These are phyloP conservation scores for Drosophila kurseongensis DNA, from an alignment of 1,140 invertebrate species.

Conservation along the genomic window DNA sequence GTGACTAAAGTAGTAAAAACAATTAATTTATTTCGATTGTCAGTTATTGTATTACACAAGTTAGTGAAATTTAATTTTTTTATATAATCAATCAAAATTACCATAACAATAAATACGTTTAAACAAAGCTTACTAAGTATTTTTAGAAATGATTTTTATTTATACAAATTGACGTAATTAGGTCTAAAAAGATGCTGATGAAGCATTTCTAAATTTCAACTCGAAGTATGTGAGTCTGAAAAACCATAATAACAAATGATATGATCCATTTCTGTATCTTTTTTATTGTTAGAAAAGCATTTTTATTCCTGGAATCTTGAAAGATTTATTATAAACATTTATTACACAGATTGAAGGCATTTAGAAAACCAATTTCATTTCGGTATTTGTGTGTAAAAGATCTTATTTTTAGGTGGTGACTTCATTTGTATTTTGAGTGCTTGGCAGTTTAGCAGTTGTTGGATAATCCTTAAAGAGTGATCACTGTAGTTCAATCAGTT, in stretches of 20 bases:
- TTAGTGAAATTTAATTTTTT: too few species aligned
- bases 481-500: slow-evolving; percentile 12
- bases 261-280: neutral
- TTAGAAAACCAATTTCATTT: neutral
- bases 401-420: neutral
- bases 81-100: too few species aligned
- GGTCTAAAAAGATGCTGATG: too few species aligned
- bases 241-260: neutral
- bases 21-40: too few species aligned
- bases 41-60: too few species aligned
- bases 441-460: neutral
- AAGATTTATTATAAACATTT: slow-evolving; percentile 2
- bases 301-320: neutral
- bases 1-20: too few species aligned
- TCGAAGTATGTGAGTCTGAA: neutral
- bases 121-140: too few species aligned
- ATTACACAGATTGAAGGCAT: neutral
- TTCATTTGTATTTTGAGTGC: neutral
- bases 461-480: neutral
- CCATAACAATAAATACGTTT: too few species aligned
- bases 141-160: too few species aligned
- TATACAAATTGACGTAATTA: too few species aligned
- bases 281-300: neutral
- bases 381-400: neutral
- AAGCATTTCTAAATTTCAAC: too few species aligned